A percentile compares a stretch with the other conserved stretches of the same genome.
Evolutionary conservation across 2,113 vertebrate species (phyloP).

Genomic region (Semnornis frantzii): DNA sequence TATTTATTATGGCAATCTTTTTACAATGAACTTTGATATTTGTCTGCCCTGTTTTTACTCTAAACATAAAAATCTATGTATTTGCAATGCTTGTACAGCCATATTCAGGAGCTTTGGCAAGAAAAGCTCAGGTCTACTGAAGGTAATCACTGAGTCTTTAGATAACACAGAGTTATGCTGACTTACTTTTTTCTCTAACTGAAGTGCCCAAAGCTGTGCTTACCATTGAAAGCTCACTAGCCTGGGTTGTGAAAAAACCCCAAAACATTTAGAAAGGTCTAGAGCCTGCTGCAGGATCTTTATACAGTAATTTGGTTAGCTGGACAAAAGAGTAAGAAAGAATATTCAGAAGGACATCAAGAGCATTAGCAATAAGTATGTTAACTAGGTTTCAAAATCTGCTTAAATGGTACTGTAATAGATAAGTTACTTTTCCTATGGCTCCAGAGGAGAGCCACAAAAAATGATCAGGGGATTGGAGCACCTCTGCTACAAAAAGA

Average conservation of each 20-base stretch:
- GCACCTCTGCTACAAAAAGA: no score
- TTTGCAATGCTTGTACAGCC: background rate
- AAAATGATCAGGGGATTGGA: no score
- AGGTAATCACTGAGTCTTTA: background rate
- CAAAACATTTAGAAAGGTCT: background rate
- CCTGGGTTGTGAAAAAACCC: background rate
- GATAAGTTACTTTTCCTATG: background rate
- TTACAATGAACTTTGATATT: background rate
- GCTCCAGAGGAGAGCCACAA: no score
- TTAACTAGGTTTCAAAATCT: background rate
- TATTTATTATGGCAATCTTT: background rate
- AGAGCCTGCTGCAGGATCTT: background rate
- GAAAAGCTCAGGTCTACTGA: background rate
- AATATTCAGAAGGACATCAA: background rate
- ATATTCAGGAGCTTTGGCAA: conserved; percentile 16
- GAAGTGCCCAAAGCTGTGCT: background rate
- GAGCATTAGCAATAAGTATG: background rate
- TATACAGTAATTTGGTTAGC: background rate
- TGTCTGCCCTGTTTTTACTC: background rate
- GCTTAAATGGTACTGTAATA: background rate
- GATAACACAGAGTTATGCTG: background rate
- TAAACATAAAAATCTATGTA: background rate
- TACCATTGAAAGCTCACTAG: background rate
- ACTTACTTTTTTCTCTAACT: background rate
- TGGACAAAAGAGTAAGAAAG: background rate